Conservation (phyloP, 2,888 invertebrate genomes). For the Prionchulus punctatus region DNA sequence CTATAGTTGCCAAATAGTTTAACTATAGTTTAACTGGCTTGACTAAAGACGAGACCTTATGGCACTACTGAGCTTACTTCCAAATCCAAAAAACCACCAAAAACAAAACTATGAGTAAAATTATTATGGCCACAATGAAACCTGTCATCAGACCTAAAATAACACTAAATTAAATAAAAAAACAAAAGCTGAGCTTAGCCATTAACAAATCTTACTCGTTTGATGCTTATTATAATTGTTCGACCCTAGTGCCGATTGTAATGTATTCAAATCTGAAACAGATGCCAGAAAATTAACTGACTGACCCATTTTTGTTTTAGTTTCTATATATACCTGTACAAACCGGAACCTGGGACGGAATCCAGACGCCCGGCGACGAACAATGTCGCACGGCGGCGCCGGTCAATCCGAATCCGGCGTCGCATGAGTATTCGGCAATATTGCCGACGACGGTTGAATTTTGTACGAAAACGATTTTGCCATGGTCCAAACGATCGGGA, state of each 20-base stretch:
- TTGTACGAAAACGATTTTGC: not conserved
- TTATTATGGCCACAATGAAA: not conserved
- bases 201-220: not conserved
- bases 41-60: too few species aligned
- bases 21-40: too few species aligned
- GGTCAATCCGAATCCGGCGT: constrained; percentile 1
- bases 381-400: constrained; percentile 1
- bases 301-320: too few species aligned
- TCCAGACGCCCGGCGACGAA: not conserved
- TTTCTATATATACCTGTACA: constrained; percentile 8
- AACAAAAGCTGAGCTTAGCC: too few species aligned
- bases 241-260: too few species aligned
- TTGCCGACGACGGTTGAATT: constrained; percentile 1
- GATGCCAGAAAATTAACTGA: too few species aligned
- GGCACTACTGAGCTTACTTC: not conserved
- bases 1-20: too few species aligned
- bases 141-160: not conserved
- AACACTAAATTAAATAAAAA: too few species aligned
- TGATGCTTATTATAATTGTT: too few species aligned
- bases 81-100: not conserved
- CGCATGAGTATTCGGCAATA: constrained; percentile 4
- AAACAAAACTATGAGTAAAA: not conserved
- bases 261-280: too few species aligned
- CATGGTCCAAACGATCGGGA: not conserved
- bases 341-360: not conserved